Base-by-base conservation (phyloP, 2,797 vertebrate species). In the Poeciliopsis presidionis region DNA sequence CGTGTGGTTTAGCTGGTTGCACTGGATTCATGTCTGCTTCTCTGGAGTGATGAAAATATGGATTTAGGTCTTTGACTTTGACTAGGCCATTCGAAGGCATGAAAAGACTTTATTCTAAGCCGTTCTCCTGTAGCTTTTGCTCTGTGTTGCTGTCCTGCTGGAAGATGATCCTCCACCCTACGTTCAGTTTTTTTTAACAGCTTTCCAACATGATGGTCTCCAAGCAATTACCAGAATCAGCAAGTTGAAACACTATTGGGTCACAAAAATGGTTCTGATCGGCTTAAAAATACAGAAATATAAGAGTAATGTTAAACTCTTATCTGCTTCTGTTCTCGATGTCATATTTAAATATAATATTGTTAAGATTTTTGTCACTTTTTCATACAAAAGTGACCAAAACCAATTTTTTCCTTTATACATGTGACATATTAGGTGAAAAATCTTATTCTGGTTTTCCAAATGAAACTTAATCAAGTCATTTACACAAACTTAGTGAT, bases 21-120 rank as follows among this genome's bases (percentile, higher is more conserved):
- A 45, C 94, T 71, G 81, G 93, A 94, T 96, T 96, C 84, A 80
- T n/a, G 28, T n/a, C 13, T 30, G 22, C 80, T 43, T 73, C 39
- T 57, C 76, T 81, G 6, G 41, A 51, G 51, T 28, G 41, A 45
- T 59, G 22, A 77, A 43, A 78, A 72, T 2, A 6, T 9, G 61
- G 61, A 63, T 22, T 36, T 36, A 20, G 16, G 61, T 4, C 30
- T 9, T 53, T 63, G 61, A 63, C 61, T 63, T 63, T 63, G 61
- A 63, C 28, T 61, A 30, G 30, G 33, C 61, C 30, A 36, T 63
- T 39, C 16, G 11, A 61, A 33, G 6, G 14, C 59, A 61, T 30
- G 5, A 14, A 59, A 59, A 59, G 11, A 28, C 12, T 14, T 30
- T 30, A 0, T 12, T 57, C 53, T 57, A 57, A 57, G 25, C 25